Evolutionary conservation across 2,888 invertebrate species (phyloP).

Genomic region (Brachylomia viminalis): DNA sequence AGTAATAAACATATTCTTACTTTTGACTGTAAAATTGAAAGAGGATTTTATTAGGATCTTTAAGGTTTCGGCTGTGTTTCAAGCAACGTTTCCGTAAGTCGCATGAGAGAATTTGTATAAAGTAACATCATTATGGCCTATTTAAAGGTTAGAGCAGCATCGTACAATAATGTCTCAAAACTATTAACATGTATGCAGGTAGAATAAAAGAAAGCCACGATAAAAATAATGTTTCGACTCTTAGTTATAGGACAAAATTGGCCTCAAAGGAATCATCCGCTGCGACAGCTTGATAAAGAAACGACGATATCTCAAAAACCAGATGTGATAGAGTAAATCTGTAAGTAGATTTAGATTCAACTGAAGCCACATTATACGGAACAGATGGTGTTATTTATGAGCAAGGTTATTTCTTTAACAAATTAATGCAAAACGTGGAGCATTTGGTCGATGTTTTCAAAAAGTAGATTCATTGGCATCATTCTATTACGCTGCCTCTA

Average conservation of each 20-base stretch:
- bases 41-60: background rate
- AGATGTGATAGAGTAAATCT: constrained; percentile 42
- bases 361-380: background rate
- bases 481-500: background rate
- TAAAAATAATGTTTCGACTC: background rate
- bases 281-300: constrained; percentile 7
- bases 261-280: background rate
- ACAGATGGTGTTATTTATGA: constrained; percentile 2
- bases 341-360: constrained; percentile 30
- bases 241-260: background rate
- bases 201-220: background rate
- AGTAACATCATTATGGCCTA: background rate
- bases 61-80: background rate
- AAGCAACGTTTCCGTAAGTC: background rate
- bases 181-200: background rate
- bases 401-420: constrained; percentile 13
- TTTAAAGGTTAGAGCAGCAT: background rate
- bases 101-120: background rate
- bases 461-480: background rate
- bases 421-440: background rate
- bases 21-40: background rate
- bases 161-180: background rate
- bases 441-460: background rate
- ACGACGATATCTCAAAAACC: constrained; percentile 36
- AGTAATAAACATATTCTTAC: background rate